Conservation (phyloP, 30 jellyfish, hydroid and myxozoan genomes). For the Nemopilema nomurai region DNA sequence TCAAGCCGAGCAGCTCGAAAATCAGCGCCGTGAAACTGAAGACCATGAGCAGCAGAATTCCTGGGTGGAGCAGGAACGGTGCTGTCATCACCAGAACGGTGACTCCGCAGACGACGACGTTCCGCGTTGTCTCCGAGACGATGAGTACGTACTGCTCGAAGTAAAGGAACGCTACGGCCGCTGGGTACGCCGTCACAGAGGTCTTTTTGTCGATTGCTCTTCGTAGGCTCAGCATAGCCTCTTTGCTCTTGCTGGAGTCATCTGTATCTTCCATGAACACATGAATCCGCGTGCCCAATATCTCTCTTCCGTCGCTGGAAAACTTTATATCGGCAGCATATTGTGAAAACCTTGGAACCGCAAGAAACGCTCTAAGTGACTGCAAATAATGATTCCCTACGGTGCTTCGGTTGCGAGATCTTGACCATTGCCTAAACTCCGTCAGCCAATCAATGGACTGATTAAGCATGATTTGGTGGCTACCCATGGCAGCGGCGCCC, state of each 20-base stretch:
- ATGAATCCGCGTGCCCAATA: constrained; percentile 18
- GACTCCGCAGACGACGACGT: constrained; percentile 59
- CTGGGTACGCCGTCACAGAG: constrained; percentile 4
- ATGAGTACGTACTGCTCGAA: constrained; percentile 66
- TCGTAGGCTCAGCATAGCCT: constrained; percentile 21
- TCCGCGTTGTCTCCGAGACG: constrained; percentile 52
- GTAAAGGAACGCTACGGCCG: constrained; percentile 19
- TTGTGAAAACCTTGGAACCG: constrained; percentile 5
- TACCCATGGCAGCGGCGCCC: constrained; percentile 9
- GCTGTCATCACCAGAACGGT: constrained; percentile 70
- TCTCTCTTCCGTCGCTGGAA: background rate
- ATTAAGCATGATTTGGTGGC: constrained; percentile 5
- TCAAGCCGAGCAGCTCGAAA: constrained; percentile 75
- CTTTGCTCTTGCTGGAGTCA: constrained; percentile 17
- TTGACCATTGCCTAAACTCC: constrained; percentile 50
- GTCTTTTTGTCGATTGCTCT: constrained; percentile 21
- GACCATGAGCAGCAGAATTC: constrained; percentile 61
- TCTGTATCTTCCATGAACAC: constrained; percentile 15
- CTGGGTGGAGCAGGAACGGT: constrained; percentile 76
- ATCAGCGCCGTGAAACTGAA: constrained; percentile 62
- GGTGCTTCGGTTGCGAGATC: background rate
- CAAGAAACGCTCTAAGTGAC: constrained; percentile 22
- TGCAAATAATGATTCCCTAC: background rate
- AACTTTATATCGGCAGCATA: constrained; percentile 17
- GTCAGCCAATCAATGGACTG: constrained; percentile 38